Evolutionary conservation across 92 coral and sea anemone species (phyloP).

Genomic region (Palythoa heliodiscus): DNA sequence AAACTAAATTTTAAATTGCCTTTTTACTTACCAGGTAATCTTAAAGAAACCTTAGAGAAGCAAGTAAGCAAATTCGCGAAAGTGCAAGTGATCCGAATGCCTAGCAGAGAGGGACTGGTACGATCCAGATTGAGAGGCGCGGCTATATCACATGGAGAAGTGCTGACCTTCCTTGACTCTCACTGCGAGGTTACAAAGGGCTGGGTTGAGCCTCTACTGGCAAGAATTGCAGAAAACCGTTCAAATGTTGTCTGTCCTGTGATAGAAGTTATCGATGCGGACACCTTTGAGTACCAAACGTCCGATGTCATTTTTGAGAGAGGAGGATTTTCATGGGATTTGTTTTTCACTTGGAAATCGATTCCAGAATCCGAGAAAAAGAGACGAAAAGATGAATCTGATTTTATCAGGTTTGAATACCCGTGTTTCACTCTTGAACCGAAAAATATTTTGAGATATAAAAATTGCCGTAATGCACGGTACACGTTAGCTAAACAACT

Average conservation of each 20-base stretch:
- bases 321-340: constrained; percentile 88
- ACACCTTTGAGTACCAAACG: constrained; percentile 79
- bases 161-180: constrained; percentile 81
- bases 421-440: not conserved
- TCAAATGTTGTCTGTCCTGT: constrained; percentile 89
- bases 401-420: constrained; percentile 65
- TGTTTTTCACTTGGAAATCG: constrained; percentile 90
- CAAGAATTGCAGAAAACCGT: constrained; percentile 78
- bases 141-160: constrained; percentile 81
- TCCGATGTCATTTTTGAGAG: constrained; percentile 87
- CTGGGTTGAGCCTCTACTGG: constrained; percentile 89
- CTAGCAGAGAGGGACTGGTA: constrained; percentile 81
- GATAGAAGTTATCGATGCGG: constrained; percentile 85
- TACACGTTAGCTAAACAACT: too few species aligned
- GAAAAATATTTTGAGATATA: too few species aligned
- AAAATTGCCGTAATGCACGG: too few species aligned
- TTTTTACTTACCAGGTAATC: constrained; percentile 58
- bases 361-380: constrained; percentile 85
- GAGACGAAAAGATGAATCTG: constrained; percentile 87
- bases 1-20: not conserved
- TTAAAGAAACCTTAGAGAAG: constrained; percentile 64
- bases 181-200: constrained; percentile 90
- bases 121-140: constrained; percentile 91
- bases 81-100: constrained; percentile 82
- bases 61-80: constrained; percentile 72